Conservation (phyloP, 2,113 vertebrate species). For the Petroica traversi region DNA sequence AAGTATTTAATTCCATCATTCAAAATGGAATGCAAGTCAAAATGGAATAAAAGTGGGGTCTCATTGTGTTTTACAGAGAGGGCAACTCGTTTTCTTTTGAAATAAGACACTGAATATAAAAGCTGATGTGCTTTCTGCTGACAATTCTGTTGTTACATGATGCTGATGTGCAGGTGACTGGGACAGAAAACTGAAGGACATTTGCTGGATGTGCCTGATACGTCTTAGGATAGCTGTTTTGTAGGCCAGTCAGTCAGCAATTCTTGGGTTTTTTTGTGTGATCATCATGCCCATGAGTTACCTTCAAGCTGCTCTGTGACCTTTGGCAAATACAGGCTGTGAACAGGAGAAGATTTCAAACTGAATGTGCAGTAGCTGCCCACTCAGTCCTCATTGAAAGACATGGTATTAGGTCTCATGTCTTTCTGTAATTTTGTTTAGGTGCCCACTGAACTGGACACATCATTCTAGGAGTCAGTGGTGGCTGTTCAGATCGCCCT, state of each 20-base stretch:
- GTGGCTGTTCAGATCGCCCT: rapidly evolving
- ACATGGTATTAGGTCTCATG: rapidly evolving
- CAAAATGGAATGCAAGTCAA: background rate
- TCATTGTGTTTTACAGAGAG: background rate
- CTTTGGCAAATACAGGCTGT: background rate
- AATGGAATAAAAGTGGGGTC: background rate
- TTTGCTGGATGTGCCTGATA: background rate
- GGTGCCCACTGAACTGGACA: background rate
- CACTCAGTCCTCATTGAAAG: background rate
- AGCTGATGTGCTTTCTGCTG: background rate
- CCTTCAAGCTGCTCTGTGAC: background rate
- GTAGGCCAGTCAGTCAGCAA: background rate
- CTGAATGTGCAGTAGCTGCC: background rate
- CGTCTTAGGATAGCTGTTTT: background rate
- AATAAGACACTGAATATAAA: background rate
- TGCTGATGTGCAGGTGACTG: background rate
- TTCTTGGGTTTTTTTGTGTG: rapidly evolving
- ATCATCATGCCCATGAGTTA: rapidly evolving
- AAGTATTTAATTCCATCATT: background rate
- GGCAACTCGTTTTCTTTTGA: background rate
- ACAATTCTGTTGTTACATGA: background rate
- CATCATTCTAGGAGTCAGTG: background rate
- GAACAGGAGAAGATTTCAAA: background rate
- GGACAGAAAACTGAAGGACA: background rate
- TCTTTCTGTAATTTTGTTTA: background rate